Evolutionary conservation across 2,113 vertebrate species (phyloP), one percentile per base, ranked within the genome.

Genomic region (Phainopepla nitens): DNA sequence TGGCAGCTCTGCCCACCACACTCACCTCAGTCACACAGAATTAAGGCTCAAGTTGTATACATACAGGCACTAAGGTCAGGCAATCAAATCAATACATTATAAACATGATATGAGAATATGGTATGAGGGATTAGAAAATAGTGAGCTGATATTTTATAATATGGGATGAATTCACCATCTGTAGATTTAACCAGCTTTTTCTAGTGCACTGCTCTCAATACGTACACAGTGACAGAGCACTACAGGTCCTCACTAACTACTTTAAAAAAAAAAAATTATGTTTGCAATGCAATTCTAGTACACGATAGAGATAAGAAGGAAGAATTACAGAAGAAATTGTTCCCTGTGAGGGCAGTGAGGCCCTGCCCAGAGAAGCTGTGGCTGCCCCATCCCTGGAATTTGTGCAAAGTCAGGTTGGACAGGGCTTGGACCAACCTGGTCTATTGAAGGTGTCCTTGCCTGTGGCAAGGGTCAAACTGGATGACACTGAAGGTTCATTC

Each of bases 181-280:
- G 17, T 14, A 35, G 20, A 50, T 35, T 47, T 70, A 27, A 28
- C 15, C 20, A 60, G 19, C 29, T 71, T 61, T 42, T 70, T 50
- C 51, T 65, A 41, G 51, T 2, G 19, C 14, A 10, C 22, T 56
- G 12, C 13, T 65, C 20, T 25, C 25, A 33, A n/a, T n/a, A 18
- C 10, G 53, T 16, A 36, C 1, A 12, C 15, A 39, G 36, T 10
- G 12, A 60, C 22, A 44, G 36, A 60, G 36, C 11, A 51, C 18
- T 15, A 22, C 17, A 60, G 23, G 12, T 45, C 15, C 33, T 39
- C 15, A 3, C 15, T 27, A 36, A 44, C 4, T 8, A 36, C 36
- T 42, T 22, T 39, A 0, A 3, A 1, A 13, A 31, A 13, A 36
- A 62, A 6, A 53, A 45, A 12, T 5, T 11, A 22, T 3, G 12